phyloP scores from a whole-genome alignment of 2,113 vertebrate genomes.

The Archilochus colubris region DNA sequence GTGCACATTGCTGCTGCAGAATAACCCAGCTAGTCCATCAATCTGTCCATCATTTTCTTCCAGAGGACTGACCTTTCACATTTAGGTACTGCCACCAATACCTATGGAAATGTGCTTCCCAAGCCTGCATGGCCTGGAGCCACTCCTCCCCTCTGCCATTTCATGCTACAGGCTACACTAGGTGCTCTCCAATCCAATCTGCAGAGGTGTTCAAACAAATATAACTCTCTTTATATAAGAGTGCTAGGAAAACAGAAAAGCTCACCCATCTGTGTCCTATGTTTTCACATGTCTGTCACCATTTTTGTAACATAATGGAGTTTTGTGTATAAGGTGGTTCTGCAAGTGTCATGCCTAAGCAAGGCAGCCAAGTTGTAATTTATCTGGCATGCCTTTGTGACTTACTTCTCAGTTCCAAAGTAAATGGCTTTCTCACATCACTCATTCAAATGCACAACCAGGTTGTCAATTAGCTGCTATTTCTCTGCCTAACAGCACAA shows the following conservation, averaged over 20 bases:
- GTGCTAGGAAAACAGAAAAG: neutral
- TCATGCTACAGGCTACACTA: no score
- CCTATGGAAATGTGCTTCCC: no score
- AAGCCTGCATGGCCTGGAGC: no score
- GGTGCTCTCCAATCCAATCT: no score
- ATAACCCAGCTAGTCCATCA: neutral
- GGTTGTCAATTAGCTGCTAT: neutral
- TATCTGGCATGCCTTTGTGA: neutral
- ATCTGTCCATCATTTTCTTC: neutral
- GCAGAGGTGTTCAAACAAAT: no score
- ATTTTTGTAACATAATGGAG: neutral
- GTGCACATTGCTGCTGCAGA: neutral
- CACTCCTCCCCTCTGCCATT: no score
- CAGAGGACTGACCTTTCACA: neutral
- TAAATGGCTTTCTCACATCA: neutral
- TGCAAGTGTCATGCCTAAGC: neutral
- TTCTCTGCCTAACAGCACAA: neutral
- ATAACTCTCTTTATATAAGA: no score
- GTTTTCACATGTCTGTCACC: neutral
- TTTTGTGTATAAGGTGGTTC: neutral
- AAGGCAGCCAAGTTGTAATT: neutral
- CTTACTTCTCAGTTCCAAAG: neutral
- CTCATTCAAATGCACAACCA: neutral
- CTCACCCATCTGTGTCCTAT: neutral
- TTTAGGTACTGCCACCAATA: neutral